Percentiles rank a stretch among this genome's conserved stretches.
These are phyloP conservation scores for Cerastis leucographa DNA, from an alignment of 2,888 invertebrate species.

Conservation along the genomic window DNA sequence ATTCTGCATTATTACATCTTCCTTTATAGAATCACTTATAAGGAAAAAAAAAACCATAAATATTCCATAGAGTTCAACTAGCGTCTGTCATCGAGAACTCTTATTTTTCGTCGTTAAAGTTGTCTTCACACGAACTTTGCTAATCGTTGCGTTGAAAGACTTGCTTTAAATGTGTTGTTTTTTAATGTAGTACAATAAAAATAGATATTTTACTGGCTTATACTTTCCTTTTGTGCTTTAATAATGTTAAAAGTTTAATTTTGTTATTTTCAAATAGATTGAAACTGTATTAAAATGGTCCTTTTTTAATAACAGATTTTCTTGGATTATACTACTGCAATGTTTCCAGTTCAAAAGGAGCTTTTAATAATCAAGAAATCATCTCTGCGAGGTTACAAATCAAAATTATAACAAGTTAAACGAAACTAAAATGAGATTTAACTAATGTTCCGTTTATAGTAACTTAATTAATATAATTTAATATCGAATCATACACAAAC, in stretches of 20 bases:
- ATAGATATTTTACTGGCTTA: background rate
- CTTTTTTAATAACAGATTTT: background rate
- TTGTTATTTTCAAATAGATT: background rate
- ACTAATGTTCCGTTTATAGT: background rate
- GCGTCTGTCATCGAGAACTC: constrained; percentile 54
- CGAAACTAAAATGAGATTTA: too few relatives aligned
- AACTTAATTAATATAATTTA: background rate
- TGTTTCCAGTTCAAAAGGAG: too few relatives aligned
- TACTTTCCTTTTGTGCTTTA: background rate
- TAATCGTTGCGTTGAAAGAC: constrained; percentile 28
- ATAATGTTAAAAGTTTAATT: background rate
- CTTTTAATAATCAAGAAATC: too few relatives aligned
- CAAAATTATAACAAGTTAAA: too few relatives aligned
- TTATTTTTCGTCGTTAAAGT: constrained; percentile 26
- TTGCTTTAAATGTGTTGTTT: constrained; percentile 8
- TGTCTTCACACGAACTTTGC: constrained; percentile 31
- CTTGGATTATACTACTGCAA: background rate
- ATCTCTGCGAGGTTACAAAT: too few relatives aligned
- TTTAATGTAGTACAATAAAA: background rate
- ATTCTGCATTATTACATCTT: constrained; percentile 46
- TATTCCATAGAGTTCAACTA: constrained; percentile 22
- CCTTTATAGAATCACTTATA: constrained; percentile 40
- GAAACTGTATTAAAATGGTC: background rate
- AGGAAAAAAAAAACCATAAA: constrained; percentile 44
- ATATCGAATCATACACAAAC: background rate